Percentiles rank a stretch among this genome's conserved stretches.
Evolutionary conservation across 1,140 invertebrate genomes (phyloP).

Genomic region (Brachionus angularis): DNA sequence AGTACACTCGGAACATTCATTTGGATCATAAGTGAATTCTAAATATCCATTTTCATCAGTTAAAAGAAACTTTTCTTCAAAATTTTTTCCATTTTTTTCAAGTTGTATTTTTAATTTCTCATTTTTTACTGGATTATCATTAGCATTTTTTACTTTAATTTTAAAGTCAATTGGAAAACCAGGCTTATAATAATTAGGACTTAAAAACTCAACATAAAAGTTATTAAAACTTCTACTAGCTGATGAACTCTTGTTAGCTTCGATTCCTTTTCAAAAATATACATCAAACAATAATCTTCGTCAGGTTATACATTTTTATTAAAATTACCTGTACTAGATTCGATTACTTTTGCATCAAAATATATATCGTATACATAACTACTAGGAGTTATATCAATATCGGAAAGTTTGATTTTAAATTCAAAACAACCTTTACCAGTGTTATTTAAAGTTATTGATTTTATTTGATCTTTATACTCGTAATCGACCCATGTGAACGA

Average conservation of each 20-base stretch:
- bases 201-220: conserved; percentile 1
- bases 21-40: conserved; percentile 10
- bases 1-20: neutral
- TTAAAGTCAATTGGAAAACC: conserved; percentile 22
- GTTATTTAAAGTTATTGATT: neutral
- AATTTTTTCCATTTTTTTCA: conserved; percentile 9
- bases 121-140: neutral
- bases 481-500: neutral
- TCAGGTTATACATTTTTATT: neutral
- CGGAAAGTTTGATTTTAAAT: neutral
- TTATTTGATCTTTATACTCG: conserved; percentile 9
- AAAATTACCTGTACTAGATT: conserved; percentile 13
- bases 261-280: neutral
- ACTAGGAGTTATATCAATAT: neutral
- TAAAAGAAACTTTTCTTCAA: neutral
- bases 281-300: neutral
- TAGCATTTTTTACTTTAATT: conserved; percentile 13
- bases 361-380: conserved; percentile 15
- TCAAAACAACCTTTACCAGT: neutral
- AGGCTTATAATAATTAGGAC: conserved; percentile 17
- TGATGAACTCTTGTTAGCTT: neutral
- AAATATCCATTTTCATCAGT: conserved; percentile 18
- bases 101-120: conserved; percentile 5
- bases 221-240: neutral
- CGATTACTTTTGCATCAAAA: conserved; percentile 33